Base-by-base conservation (phyloP, 2,797 vertebrate species). In the Neosilurus mollespiculum region DNA sequence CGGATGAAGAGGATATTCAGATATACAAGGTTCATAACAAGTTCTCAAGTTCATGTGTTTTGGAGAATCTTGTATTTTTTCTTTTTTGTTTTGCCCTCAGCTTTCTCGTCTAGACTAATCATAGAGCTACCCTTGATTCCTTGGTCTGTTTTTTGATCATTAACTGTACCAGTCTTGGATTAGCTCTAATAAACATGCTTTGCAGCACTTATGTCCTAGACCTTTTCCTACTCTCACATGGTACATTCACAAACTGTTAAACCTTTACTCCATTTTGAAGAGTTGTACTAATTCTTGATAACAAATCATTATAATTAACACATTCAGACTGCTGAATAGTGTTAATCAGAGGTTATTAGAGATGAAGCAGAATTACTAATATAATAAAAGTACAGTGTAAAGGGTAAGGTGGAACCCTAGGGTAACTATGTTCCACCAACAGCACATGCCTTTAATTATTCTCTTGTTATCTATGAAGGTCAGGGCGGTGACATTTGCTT, bases 401-500 rank as follows among this genome's bases (percentile, higher is more conserved):
- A 18, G n/a, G 58, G 24, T 16, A 62, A 26, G 6, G 37, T 73
- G 59, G 14, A 81, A 64, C 80, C 70, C 80, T 10, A 18, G 43
- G 56, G 43, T 72, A 64, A 73, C 34, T 7, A 51, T 37, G 30
- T 73, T 81, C 49, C 59, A 51, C 18, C 59, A 73, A 16, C n/a
- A 34, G 69, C 56, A 22, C 59, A 53, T 81, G 49, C 66, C 81
- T 51, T 85, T 56, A 82, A 85, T 85, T 82, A 85, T 82, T 85
- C 75, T 56, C 49, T 72, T 34, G 1, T 78, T 80, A 75, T 62
- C 76, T 34, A 30, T 80, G 78, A 83, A 82, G 64, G 81, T 84
- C 79, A 80, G 43, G 43, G n/a, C 37, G 51, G 66, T 87, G 78
- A 84, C 65, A 84, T 86, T 84, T 82, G 76, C 43, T 70, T 86